Evolutionary conservation across 2,888 invertebrate species (phyloP).

Genomic region (Muscina levida): DNA sequence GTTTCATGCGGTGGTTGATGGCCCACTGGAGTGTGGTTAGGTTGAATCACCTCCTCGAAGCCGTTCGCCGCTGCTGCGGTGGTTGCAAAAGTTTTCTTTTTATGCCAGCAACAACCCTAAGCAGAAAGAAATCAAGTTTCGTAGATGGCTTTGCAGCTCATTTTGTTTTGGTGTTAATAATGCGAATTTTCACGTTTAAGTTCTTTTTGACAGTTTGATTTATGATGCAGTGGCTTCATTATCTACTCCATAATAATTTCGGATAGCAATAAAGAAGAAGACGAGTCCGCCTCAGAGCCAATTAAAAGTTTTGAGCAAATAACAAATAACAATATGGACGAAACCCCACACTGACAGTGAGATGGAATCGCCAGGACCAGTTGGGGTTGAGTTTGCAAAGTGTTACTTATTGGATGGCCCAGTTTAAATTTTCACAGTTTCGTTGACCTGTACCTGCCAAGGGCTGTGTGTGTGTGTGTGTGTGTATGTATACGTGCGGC

Average conservation of each 20-base stretch:
- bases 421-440: slow-evolving; percentile 68
- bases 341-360: slow-evolving; percentile 29
- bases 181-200: slow-evolving; percentile 68
- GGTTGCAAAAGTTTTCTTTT: slow-evolving; percentile 23
- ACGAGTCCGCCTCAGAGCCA: slow-evolving; percentile 47
- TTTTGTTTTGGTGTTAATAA: slow-evolving; percentile 67
- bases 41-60: slow-evolving; percentile 43
- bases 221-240: slow-evolving; percentile 68
- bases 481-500: background rate
- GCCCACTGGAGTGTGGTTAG: slow-evolving; percentile 58
- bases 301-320: slow-evolving; percentile 65
- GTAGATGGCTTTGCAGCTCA: slow-evolving; percentile 51
- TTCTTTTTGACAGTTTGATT: slow-evolving; percentile 69
- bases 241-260: slow-evolving; percentile 66
- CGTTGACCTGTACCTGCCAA: slow-evolving; percentile 44
- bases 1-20: slow-evolving; percentile 56
- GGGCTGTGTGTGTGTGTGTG: slow-evolving; percentile 5
- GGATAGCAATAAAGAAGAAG: slow-evolving; percentile 45
- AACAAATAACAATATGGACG: slow-evolving; percentile 56
- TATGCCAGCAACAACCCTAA: slow-evolving; percentile 56
- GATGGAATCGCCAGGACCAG: slow-evolving; percentile 2
- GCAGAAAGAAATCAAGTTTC: slow-evolving; percentile 51
- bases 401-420: slow-evolving; percentile 68
- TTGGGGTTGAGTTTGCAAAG: slow-evolving; percentile 66
- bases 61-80: background rate